Conservation (phyloP, 2,797 vertebrate species). For the Erpetoichthys calabaricus region DNA sequence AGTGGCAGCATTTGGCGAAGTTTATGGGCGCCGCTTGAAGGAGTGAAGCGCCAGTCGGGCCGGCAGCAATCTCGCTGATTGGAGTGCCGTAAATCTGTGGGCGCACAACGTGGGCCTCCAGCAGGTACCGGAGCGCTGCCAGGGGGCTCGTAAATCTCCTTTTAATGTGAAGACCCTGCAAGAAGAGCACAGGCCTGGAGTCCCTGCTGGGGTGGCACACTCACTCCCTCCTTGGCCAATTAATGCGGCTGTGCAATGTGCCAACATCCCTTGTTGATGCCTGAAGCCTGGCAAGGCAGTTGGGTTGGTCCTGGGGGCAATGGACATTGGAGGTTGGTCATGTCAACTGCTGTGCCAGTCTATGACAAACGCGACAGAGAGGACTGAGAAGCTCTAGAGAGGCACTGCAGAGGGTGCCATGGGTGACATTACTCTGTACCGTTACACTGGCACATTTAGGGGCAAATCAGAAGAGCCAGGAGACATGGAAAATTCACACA, state of each 20-base stretch:
- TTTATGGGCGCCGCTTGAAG: constrained; percentile 59
- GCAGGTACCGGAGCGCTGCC: constrained; percentile 21
- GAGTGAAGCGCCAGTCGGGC: constrained; percentile 37
- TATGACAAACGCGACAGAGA: no score
- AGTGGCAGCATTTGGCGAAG: constrained; percentile 61
- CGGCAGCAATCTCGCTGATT: constrained; percentile 43
- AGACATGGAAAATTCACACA: no score
- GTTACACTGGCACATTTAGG: no score
- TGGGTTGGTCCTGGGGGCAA: no score
- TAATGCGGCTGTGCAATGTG: neutral
- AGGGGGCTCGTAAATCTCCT: constrained; percentile 28
- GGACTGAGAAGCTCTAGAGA: no score
- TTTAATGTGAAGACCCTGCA: constrained; percentile 14
- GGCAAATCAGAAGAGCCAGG: no score
- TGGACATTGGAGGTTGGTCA: no score
- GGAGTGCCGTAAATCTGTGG: constrained; percentile 48
- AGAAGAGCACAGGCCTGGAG: constrained; percentile 1
- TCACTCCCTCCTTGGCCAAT: neutral
- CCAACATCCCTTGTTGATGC: no score
- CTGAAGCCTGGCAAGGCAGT: no score
- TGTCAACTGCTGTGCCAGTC: no score
- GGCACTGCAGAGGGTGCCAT: no score
- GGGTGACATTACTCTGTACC: no score
- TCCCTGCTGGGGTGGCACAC: constrained; percentile 14
- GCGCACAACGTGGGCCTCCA: constrained; percentile 35